phyloP scores from a whole-genome alignment of 2,888 invertebrate species.

The Beris chalybata region DNA sequence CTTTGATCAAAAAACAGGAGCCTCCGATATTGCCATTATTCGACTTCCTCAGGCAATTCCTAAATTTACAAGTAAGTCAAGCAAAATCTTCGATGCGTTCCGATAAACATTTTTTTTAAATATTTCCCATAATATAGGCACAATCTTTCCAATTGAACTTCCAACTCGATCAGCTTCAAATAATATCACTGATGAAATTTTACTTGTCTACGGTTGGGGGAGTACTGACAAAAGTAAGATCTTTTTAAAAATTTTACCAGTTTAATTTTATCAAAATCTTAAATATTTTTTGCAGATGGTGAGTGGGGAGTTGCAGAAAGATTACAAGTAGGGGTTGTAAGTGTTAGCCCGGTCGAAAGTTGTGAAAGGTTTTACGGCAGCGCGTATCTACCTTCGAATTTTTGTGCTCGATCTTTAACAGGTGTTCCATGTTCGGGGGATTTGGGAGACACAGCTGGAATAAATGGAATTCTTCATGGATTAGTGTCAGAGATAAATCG shows the following conservation, averaged over 20 bases:
- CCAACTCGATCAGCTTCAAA: constrained; percentile 51
- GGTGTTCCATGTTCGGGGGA: constrained; percentile 17
- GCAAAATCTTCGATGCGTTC: no score
- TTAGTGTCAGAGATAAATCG: constrained; percentile 9
- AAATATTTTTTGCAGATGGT: background rate
- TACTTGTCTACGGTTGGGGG: constrained; percentile 59
- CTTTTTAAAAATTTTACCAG: constrained; percentile 41
- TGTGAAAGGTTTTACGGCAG: constrained; percentile 56
- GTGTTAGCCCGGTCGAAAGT: constrained; percentile 51
- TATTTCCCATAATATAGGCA: constrained; percentile 48
- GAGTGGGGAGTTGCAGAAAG: constrained; percentile 46
- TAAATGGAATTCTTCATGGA: constrained; percentile 1
- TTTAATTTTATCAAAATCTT: background rate
- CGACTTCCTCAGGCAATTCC: constrained; percentile 48
- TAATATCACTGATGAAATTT: constrained; percentile 50
- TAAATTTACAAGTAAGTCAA: constrained; percentile 48
- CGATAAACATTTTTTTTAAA: no score
- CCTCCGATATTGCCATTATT: constrained; percentile 53
- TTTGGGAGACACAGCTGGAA: constrained; percentile 14
- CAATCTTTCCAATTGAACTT: constrained; percentile 54
- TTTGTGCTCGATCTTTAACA: constrained; percentile 50
- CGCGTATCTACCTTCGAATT: constrained; percentile 53
- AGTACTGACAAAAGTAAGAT: constrained; percentile 39
- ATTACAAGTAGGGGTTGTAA: constrained; percentile 53
- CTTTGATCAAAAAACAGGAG: constrained; percentile 52